Evolutionary conservation across 2,888 invertebrate genomes (phyloP).

Genomic region (Agrotis clavis): DNA sequence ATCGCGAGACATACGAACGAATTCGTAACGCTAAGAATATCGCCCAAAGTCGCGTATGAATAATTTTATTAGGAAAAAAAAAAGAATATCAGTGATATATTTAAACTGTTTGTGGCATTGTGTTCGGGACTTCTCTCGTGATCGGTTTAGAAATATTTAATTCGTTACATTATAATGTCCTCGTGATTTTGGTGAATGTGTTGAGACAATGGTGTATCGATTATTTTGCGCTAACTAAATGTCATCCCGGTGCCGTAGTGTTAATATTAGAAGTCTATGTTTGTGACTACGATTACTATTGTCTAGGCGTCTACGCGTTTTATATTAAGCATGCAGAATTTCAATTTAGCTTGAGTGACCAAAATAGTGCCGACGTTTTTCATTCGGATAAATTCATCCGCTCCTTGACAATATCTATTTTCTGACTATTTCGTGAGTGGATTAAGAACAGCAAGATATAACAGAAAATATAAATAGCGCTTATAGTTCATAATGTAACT

Average conservation of each 20-base stretch:
- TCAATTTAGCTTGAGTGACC: slow-evolving; percentile 87
- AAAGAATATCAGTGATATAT: slow-evolving; percentile 84
- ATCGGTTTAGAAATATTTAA: slow-evolving; percentile 63
- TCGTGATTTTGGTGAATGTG: slow-evolving; percentile 87
- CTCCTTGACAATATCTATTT: slow-evolving; percentile 82
- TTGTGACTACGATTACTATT: slow-evolving; percentile 88
- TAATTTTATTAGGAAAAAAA: slow-evolving; percentile 81
- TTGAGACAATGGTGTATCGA: slow-evolving; percentile 91
- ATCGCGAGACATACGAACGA: slow-evolving; percentile 79
- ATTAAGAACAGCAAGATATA: slow-evolving; percentile 67
- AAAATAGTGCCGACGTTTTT: slow-evolving; percentile 86
- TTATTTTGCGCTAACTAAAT: slow-evolving; percentile 91
- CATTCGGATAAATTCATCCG: slow-evolving; percentile 80
- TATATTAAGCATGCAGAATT: slow-evolving; percentile 88
- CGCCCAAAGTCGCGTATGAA: slow-evolving; percentile 87
- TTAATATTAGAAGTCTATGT: slow-evolving; percentile 91
- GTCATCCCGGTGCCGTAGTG: slow-evolving; percentile 90
- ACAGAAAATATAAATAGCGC: slow-evolving; percentile 66
- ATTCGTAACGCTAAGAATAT: slow-evolving; percentile 88
- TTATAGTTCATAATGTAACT: slow-evolving; percentile 35
- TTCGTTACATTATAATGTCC: slow-evolving; percentile 76
- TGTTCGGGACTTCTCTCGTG: slow-evolving; percentile 62
- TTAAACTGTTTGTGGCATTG: slow-evolving; percentile 72
- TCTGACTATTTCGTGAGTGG: slow-evolving; percentile 77
- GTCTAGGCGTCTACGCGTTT: slow-evolving; percentile 90